Evolutionary conservation across 2,888 invertebrate genomes (phyloP).

Genomic region (Ichneumon xanthorius): DNA sequence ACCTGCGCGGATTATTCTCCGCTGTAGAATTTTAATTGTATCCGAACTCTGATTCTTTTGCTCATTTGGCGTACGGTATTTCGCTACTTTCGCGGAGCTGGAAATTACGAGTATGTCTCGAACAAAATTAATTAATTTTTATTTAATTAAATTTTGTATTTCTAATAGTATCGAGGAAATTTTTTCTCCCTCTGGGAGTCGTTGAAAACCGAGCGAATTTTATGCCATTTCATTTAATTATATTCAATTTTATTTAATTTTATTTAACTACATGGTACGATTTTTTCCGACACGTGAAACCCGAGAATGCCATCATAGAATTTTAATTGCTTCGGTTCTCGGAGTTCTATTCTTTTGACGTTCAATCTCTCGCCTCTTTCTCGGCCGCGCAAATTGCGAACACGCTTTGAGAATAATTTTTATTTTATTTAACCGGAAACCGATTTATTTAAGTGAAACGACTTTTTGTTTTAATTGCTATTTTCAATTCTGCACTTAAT

Average conservation of each 20-base stretch:
- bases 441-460: no score
- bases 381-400: background rate
- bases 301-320: background rate
- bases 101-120: background rate
- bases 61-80: background rate
- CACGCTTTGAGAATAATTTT: background rate
- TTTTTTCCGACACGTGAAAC: slow-evolving; percentile 23
- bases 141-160: no score
- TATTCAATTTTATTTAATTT: no score
- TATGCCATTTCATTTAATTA: no score
- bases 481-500: no score
- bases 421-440: no score
- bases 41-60: background rate
- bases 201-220: no score
- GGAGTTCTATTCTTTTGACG: background rate
- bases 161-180: no score
- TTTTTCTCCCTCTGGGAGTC: no score
- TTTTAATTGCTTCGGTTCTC: slow-evolving; percentile 5
- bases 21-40: background rate
- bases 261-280: no score
- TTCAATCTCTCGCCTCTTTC: background rate
- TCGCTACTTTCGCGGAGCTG: background rate
- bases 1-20: background rate
- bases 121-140: no score
- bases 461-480: no score